phyloP scores from a whole-genome alignment of 2,888 invertebrate species.

The Meandrusa payeni region DNA sequence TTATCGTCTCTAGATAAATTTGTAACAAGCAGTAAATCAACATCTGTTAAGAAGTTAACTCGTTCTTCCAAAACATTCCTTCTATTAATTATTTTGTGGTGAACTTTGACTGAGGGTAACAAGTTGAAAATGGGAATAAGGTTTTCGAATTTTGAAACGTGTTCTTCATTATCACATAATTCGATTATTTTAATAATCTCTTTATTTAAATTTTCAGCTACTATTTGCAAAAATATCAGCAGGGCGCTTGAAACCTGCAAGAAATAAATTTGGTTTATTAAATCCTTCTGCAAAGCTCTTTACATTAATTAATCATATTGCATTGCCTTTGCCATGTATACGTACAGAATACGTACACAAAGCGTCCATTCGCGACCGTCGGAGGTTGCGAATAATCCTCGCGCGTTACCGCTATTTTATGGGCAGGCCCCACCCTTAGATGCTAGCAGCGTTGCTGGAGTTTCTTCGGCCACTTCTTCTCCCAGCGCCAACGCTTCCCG shows the following conservation, averaged over 20 bases:
- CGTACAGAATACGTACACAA: no score
- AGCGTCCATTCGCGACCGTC: no score
- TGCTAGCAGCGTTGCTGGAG: no score
- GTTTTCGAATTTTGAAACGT: constrained; percentile 24
- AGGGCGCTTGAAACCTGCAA: constrained; percentile 34
- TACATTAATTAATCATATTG: no score
- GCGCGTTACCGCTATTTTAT: no score
- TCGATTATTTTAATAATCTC: constrained; percentile 34
- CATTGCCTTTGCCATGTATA: no score
- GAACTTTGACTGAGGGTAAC: constrained; percentile 27
- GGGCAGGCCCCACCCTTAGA: no score
- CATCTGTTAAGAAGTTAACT: constrained; percentile 23
- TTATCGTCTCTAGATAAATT: constrained; percentile 34
- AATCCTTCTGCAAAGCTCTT: no score
- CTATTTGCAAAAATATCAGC: constrained; percentile 38
- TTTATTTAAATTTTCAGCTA: constrained; percentile 40
- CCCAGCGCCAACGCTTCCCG: no score
- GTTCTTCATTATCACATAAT: constrained; percentile 27
- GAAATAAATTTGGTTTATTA: no score
- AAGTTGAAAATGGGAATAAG: constrained; percentile 27
- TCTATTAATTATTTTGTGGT: constrained; percentile 26
- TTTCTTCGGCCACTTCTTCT: no score
- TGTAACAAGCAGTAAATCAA: constrained; percentile 34
- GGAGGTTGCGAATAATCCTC: no score
- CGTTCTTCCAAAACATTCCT: constrained; percentile 23